Conservation (phyloP, 2,113 vertebrate species). For the Perca fluviatilis region DNA sequence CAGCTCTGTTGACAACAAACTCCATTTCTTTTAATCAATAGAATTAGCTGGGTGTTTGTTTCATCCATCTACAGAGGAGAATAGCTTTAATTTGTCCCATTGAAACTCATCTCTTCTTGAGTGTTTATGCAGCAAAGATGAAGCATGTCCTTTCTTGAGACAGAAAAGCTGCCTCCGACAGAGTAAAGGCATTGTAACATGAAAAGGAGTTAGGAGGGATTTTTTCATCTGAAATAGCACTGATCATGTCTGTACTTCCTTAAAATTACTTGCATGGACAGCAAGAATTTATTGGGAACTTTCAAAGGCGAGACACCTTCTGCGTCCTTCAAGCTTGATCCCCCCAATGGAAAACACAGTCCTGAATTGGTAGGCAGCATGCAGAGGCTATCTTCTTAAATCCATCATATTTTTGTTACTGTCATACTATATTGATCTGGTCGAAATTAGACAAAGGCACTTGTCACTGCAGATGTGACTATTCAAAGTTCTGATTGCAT, state of each 20-base stretch:
- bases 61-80: slow-evolving; percentile 60
- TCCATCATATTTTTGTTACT: slow-evolving; percentile 38
- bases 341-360: slow-evolving; percentile 13
- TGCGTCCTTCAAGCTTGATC: slow-evolving; percentile 48
- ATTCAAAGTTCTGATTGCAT: slow-evolving; percentile 47
- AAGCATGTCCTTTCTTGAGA: slow-evolving; percentile 56
- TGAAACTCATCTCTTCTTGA: slow-evolving; percentile 66
- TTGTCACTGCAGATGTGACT: slow-evolving; percentile 38
- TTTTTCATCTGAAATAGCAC: slow-evolving; percentile 67
- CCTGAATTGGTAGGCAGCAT: slow-evolving; percentile 4
- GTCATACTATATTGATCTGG: slow-evolving; percentile 37
- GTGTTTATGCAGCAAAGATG: slow-evolving; percentile 67
- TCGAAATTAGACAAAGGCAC: slow-evolving; percentile 37
- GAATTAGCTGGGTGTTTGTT: slow-evolving; percentile 69
- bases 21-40: slow-evolving; percentile 70
- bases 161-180: slow-evolving; percentile 57
- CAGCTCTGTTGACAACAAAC: slow-evolving; percentile 53
- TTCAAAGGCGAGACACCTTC: slow-evolving; percentile 41
- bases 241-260: slow-evolving; percentile 60
- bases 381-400: slow-evolving; percentile 28
- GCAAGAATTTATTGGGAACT: slow-evolving; percentile 32
- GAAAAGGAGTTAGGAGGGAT: slow-evolving; percentile 67
- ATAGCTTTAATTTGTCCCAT: slow-evolving; percentile 69
- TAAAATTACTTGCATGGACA: slow-evolving; percentile 55
- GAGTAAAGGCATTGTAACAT: slow-evolving; percentile 53